Base-by-base conservation (phyloP, 2,888 invertebrate genomes). In the Portevinia maculata region DNA sequence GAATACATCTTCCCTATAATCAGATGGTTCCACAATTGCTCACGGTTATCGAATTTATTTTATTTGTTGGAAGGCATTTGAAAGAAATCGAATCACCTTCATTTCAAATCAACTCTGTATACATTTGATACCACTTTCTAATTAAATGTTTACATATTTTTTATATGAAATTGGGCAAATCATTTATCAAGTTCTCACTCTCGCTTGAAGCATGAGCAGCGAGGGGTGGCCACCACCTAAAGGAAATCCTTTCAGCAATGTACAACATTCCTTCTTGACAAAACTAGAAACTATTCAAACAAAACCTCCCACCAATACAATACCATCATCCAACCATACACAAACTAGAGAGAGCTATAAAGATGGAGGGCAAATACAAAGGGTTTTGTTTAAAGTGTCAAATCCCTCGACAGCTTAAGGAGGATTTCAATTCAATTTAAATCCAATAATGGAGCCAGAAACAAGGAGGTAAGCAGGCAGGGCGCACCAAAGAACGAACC, bases 381-480 rank as follows among this genome's bases (percentile, higher is more conserved):
- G 69, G 55, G 69, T 79, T 79, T 79, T 74, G 74, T 75, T 79
- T 79, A 79, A 79, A 79, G 79, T 79, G 79, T 79, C 79, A 79
- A 79, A 79, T 79, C 79, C 79, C 75, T 79, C 57, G 79, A 75
- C 74, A 69, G 79, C 74, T 79, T 79, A 75, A 57, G 79, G 79
- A 73, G 69, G 79, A 79, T 79, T 79, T 74, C 62, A 75, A 79
- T 79, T 79, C 74, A 79, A 79, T 79, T 79, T 79, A 79, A 79
- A 79, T 79, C 79, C 69, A 79, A 79, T 79, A 79, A 79, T 62
- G 75, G 74, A 60, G 55, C 50, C 48, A 60, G 44, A 44, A 59
- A 8, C 19, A 21, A 41, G 34, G 52, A 62, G 21, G 34, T 21
- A 24, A 13, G 21, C 24, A 39, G 15, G 13, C 39, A 11, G 41